Evolutionary conservation across 2,113 vertebrate species (phyloP).

Genomic region (Actenoides lindsayi): DNA sequence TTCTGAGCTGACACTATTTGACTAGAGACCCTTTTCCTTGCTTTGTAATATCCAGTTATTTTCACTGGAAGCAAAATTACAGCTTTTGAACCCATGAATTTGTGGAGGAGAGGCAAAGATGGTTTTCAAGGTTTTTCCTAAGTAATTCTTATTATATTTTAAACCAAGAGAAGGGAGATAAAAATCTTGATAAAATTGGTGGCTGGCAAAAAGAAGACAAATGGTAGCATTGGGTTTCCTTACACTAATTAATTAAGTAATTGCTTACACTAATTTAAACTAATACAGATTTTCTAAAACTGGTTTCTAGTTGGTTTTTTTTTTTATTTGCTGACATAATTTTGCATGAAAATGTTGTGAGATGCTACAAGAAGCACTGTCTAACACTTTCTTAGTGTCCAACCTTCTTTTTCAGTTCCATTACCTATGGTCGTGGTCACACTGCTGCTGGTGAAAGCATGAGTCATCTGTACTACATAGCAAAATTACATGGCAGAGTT

Average conservation of each 20-base stretch:
- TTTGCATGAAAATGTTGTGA: neutral
- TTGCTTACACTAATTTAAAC: neutral
- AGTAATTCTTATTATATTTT: neutral
- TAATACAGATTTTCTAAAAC: neutral
- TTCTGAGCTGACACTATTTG: neutral
- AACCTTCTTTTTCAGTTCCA: neutral
- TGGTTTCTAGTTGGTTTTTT: neutral
- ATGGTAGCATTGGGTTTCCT: rapidly evolving
- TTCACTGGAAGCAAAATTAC: neutral
- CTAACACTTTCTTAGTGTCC: neutral
- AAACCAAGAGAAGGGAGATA: neutral
- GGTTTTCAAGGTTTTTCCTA: neutral
- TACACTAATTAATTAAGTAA: neutral
- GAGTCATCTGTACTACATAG: neutral
- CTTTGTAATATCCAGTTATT: neutral
- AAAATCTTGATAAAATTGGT: neutral
- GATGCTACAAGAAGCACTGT: neutral
- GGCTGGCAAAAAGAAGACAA: neutral
- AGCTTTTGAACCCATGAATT: neutral
- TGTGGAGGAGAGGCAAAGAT: neutral
- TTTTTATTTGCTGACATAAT: neutral
- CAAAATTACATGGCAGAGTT: neutral
- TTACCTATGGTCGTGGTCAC: rapidly evolving
- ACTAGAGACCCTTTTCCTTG: neutral
- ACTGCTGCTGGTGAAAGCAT: neutral